Evolutionary conservation across 92 coral and sea anemone genomes (phyloP).

Genomic region (Siderastrea radians): DNA sequence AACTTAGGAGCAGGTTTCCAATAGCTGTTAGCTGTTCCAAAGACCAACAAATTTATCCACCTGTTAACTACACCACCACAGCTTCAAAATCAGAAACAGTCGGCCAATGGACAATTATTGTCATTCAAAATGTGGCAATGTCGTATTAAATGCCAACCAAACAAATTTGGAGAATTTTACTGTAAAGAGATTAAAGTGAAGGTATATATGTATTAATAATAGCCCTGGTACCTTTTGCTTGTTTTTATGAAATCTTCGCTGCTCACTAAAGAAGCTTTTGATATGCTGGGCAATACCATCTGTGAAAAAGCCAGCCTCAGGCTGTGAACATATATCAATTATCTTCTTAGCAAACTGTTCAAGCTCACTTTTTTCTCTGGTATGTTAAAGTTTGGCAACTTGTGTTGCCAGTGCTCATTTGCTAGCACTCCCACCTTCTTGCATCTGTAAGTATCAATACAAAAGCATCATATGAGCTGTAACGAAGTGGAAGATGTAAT

Average conservation of each 20-base stretch:
- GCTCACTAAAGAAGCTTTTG: slow-evolving; percentile 25
- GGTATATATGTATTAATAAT: background rate
- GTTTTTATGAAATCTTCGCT: slow-evolving; percentile 27
- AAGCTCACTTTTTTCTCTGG: slow-evolving; percentile 43
- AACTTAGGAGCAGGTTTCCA: slow-evolving; percentile 4
- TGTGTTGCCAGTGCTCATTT: slow-evolving; percentile 20
- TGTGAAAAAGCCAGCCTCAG: slow-evolving; percentile 29
- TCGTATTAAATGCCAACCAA: slow-evolving; percentile 5
- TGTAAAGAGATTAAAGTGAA: background rate
- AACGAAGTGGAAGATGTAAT: slow-evolving; percentile 3
- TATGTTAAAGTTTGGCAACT: slow-evolving; percentile 34
- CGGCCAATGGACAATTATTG: slow-evolving; percentile 1
- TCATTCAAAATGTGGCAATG: slow-evolving; percentile 7
- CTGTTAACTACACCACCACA: background rate
- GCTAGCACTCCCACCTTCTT: slow-evolving; percentile 33
- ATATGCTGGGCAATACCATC: slow-evolving; percentile 49
- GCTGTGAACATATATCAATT: slow-evolving; percentile 21
- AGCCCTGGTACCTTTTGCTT: slow-evolving; percentile 17
- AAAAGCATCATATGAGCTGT: background rate
- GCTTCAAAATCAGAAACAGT: slow-evolving; percentile 13
- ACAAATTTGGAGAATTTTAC: background rate
- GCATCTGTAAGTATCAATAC: slow-evolving; percentile 14
- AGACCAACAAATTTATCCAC: background rate
- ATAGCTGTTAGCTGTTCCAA: background rate
- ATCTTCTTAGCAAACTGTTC: slow-evolving; percentile 39